These are phyloP conservation scores for Gallinago media DNA, from an alignment of 2,113 vertebrate species.

Conservation along the genomic window DNA sequence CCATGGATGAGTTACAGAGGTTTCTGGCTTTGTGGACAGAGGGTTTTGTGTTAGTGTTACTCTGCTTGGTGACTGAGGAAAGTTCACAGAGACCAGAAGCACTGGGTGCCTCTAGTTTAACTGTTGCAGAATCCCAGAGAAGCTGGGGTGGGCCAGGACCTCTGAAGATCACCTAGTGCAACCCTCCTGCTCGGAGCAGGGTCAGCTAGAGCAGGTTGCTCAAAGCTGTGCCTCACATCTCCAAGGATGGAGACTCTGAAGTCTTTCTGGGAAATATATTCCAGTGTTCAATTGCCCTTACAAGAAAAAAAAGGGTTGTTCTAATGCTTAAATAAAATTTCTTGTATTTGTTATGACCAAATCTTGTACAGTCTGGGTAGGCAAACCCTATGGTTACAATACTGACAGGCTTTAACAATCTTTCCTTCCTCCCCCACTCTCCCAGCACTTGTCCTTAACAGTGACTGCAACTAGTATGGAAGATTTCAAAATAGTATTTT, in stretches of 20 bases:
- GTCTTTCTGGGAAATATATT: not conserved
- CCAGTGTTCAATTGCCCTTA: not conserved
- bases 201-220: not conserved
- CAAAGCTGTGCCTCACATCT: fast-evolving
- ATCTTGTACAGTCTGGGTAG: not conserved
- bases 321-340: not conserved
- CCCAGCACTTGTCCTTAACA: not conserved
- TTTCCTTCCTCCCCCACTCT: not conserved
- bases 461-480: not conserved
- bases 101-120: not conserved
- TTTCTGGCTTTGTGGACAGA: not conserved
- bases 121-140: not conserved
- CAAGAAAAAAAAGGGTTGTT: not conserved
- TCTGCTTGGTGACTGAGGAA: not conserved
- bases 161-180: not conserved
- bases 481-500: not conserved
- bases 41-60: not conserved
- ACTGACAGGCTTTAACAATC: not conserved
- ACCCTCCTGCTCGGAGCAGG: not conserved
- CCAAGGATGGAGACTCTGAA: not conserved
- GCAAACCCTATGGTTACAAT: not conserved
- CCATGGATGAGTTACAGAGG: not conserved
- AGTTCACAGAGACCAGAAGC: not conserved
- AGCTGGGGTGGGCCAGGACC: not conserved
- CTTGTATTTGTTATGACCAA: not conserved